Evolutionary conservation across 1,140 invertebrate genomes (phyloP), one percentile per base, ranked within the genome.

Genomic region (Drosophila nigromelanica): DNA sequence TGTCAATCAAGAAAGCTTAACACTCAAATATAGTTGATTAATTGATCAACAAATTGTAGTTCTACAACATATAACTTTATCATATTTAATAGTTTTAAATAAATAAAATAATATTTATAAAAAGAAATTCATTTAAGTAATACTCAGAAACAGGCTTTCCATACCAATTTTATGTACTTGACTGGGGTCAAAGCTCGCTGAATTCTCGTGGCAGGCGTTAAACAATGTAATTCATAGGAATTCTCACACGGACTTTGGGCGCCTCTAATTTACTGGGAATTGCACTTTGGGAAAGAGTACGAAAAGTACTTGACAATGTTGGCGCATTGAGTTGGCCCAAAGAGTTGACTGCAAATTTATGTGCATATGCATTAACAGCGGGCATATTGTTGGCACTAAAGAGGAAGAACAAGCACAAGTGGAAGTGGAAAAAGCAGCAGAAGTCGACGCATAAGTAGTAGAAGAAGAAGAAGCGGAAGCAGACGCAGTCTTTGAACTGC

Each of bases 311-410:
- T 45, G 55, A 58, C 55, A 58, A 45, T 43, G 42, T 18, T 39
- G 54, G 4, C 39, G 14, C 39, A 24, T 27, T 27, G 54, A 14
- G 39, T 56, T 42, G 21, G 37, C 24, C 54, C n/a, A 21, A 58
- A 43, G 40, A 58, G 55, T 58, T 58, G 7, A 15, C 43, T 37
- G 35, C 43, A 56, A 82, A 82, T 82, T 83, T 82, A 82, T 82
- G 80, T 82, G 77, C 80, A 83, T 82, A 82, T 82, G 80, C 80
- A 82, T 82, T 83, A 75, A 73, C 79, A 82, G 70, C 69, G 78
- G 73, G 54, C 61, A 67, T 39, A 54, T 71, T 63, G 59, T 70
- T 55, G 52, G 62, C 45, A 73, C 27, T 43, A 30, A 21, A 45
- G 21, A 39, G 8, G 54, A 35, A 37, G 42, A 39, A 27, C 5